Evolutionary conservation across 2,113 vertebrate genomes (phyloP).

Genomic region (Aspidoscelis tigris): DNA sequence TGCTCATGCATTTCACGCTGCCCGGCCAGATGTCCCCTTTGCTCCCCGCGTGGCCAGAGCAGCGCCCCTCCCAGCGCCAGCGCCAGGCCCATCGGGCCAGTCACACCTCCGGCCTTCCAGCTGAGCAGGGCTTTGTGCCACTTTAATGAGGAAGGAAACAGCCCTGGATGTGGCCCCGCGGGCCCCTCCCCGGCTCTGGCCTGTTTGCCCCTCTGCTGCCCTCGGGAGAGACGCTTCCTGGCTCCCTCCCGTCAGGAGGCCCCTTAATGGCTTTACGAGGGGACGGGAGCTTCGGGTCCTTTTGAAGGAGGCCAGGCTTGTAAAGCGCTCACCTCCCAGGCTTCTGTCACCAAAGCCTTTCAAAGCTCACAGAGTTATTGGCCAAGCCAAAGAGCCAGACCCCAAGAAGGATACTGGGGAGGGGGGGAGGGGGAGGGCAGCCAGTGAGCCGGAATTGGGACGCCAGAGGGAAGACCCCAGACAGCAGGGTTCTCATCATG

Average conservation of each 20-base stretch:
- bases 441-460: no score
- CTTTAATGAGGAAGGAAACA: not conserved
- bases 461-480: not conserved
- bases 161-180: not conserved
- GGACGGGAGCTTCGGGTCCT: not conserved
- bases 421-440: not conserved
- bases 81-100: not conserved
- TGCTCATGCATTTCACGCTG: not conserved
- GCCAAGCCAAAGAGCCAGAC: not conserved
- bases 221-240: not conserved
- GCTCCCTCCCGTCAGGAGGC: not conserved
- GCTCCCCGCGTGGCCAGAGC: not conserved
- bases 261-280: conserved; percentile 17
- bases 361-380: not conserved
- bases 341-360: not conserved
- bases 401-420: not conserved
- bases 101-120: not conserved
- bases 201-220: not conserved
- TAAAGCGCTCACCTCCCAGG: not conserved
- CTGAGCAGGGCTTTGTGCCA: not conserved
- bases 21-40: not conserved
- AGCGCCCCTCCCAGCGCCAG: not conserved
- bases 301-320: not conserved
- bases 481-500: no score
- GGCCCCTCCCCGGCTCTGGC: not conserved